Evolutionary conservation across 1,140 invertebrate species (phyloP).

Genomic region (Drosophila sulfurigaster): DNA sequence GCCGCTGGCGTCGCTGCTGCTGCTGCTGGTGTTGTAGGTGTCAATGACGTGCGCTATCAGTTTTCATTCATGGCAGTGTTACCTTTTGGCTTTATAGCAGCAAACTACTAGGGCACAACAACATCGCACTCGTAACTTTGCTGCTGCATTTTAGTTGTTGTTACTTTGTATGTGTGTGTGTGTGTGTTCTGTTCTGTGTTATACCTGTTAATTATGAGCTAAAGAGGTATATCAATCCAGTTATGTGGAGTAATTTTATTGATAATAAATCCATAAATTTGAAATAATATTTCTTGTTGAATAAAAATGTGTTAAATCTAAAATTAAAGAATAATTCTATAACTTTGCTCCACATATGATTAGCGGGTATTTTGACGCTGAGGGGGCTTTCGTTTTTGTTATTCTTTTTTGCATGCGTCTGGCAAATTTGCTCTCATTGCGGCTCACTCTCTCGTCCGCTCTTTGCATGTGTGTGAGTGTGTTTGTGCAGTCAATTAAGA

Average conservation of each 20-base stretch:
- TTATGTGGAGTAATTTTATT: no score
- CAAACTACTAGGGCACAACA: slow-evolving; percentile 33
- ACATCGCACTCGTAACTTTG: slow-evolving; percentile 17
- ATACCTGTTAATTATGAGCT: no score
- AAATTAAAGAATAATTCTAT: no score
- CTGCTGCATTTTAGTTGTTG: slow-evolving; percentile 34
- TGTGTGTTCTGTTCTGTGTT: no score
- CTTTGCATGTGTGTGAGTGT: slow-evolving; percentile 29
- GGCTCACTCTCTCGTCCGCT: slow-evolving; percentile 4
- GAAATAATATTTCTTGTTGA: no score
- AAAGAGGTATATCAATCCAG: no score
- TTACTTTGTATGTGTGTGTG: slow-evolving; percentile 21
- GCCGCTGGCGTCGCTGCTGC: slow-evolving; percentile 25
- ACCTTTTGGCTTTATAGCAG: slow-evolving; percentile 35
- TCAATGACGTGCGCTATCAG: slow-evolving; percentile 82
- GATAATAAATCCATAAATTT: no score
- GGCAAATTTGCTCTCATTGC: slow-evolving; percentile 34
- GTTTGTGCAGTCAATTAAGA: slow-evolving; percentile 77
- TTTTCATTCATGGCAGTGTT: slow-evolving; percentile 72
- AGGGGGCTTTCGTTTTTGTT: no score
- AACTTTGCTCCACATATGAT: no score
- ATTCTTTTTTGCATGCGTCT: slow-evolving; percentile 46
- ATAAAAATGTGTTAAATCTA: no score
- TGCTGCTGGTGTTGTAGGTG: slow-evolving; percentile 55
- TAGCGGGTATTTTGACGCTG: neutral